These are phyloP conservation scores for Byasa hedistus DNA, from an alignment of 2,888 invertebrate genomes.

Conservation along the genomic window DNA sequence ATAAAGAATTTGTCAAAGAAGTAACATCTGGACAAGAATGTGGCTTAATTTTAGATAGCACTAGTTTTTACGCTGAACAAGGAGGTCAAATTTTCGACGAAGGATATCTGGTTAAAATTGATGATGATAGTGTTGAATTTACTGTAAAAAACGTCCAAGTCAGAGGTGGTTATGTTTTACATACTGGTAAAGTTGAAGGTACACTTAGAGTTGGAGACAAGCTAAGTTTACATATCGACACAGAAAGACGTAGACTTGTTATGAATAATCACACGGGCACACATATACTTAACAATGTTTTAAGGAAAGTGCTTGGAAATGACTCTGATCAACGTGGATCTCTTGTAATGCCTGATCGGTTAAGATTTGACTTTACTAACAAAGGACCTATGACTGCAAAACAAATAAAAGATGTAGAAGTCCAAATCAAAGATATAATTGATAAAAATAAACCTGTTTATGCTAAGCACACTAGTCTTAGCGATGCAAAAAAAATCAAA, in stretches of 20 bases:
- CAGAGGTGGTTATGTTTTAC: slow-evolving; percentile 96
- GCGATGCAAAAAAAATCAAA: slow-evolving; percentile 93
- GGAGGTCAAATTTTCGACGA: slow-evolving; percentile 99
- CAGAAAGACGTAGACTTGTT: slow-evolving; percentile 89
- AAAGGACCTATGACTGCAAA: slow-evolving; percentile 93
- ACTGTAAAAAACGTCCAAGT: slow-evolving; percentile 96
- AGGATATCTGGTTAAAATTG: slow-evolving; percentile 91
- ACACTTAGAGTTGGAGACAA: slow-evolving; percentile 90
- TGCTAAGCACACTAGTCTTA: slow-evolving; percentile 91
- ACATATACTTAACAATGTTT: slow-evolving; percentile 96
- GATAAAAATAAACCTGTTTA: slow-evolving; percentile 88
- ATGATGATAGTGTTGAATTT: slow-evolving; percentile 93
- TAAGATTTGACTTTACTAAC: slow-evolving; percentile 98
- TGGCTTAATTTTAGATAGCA: slow-evolving; percentile 93
- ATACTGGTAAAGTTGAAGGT: slow-evolving; percentile 94
- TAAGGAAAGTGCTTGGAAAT: slow-evolving; percentile 92
- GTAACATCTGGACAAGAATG: slow-evolving; percentile 93
- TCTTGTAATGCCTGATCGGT: slow-evolving; percentile 96
- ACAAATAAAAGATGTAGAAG: slow-evolving; percentile 93
- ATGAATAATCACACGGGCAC: slow-evolving; percentile 99
- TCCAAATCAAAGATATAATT: slow-evolving; percentile 87
- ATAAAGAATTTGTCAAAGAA: slow-evolving; percentile 91
- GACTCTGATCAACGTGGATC: slow-evolving; percentile 98
- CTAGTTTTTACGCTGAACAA: slow-evolving; percentile 99
- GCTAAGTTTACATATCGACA: slow-evolving; percentile 90